Base-by-base conservation (phyloP, 1,140 invertebrate genomes). In the Neodiprion lecontei region DNA sequence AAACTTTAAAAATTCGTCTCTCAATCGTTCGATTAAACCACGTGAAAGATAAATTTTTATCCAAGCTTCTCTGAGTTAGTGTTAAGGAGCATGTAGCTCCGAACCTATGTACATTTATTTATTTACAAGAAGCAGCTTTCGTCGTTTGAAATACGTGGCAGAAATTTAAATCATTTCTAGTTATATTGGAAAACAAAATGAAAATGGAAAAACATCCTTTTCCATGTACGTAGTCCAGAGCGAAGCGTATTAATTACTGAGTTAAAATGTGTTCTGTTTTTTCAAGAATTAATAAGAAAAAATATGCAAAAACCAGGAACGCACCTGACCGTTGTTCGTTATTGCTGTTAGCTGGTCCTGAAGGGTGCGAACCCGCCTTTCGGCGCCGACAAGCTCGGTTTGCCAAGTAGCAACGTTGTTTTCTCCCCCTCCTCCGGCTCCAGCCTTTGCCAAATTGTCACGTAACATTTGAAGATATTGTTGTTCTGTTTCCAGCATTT, bases 401-500 rank as follows among this genome's bases (percentile, higher is more conserved):
- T 88, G 87, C 17, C 89, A 73, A 48, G 84, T 84, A 71, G 84
- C 81, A 76, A 87, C 85, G 75, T 82, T 88, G 80, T 84, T 88
- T 72, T 74, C 73, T 72, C 85, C 87, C 8, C 85, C 82, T 47
- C 80, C 82, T 67, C 86, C 86, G 76, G 88, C 90, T 74, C 84
- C 91, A 73, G 80, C 88, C 83, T 89, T 92, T 72, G 88, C 91
- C 77, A 89, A 84, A 83, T 89, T 90, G 82, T 89, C 92, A 65
- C 93, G 90, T 72, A 95, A 86, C 74, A 91, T 91, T 75, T 95
- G 92, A 73, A 95, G 91, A 83, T 94, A 94, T 78, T 92, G 90
- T 82, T 93, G 92, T 79, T 96, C 95, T 79, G 95, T 91, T 78
- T 96, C 94, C 79, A 96, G 86, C 94, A 96, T 96, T 75, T 94